Conservation (phyloP, 2,888 invertebrate species). For the Agrochola macilenta region DNA sequence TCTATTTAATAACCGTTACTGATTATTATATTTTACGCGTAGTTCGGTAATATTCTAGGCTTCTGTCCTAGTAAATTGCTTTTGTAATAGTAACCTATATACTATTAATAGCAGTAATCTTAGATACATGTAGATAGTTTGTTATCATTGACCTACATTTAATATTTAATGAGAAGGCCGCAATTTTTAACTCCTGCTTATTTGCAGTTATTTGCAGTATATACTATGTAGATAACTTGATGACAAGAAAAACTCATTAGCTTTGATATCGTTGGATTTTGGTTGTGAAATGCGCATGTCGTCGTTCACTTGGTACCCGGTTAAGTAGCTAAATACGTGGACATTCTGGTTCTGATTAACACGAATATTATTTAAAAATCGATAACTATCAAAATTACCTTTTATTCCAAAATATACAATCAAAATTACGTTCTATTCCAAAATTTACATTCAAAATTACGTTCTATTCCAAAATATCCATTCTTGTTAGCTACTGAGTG, state of each 20-base stretch:
- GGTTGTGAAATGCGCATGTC: conserved; percentile 55
- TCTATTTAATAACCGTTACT: conserved; percentile 45
- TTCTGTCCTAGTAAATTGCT: conserved; percentile 20
- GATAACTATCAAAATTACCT: neutral
- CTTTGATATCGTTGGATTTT: conserved; percentile 31
- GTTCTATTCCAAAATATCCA: neutral
- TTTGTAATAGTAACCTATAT: conserved; percentile 50
- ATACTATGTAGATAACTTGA: conserved; percentile 25
- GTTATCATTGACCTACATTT: conserved; percentile 53
- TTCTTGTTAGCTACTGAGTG: neutral
- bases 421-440: neutral
- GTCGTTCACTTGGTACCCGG: conserved; percentile 5
- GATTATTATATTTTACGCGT: conserved; percentile 46
- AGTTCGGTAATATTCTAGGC: conserved; percentile 20
- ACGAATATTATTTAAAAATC: neutral
- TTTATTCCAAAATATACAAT: too few relatives aligned
- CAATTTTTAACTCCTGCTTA: conserved; percentile 21
- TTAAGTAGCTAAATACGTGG: conserved; percentile 19
- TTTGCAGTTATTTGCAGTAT: conserved; percentile 39
- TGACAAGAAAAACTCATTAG: conserved; percentile 37
- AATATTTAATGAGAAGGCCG: conserved; percentile 34
- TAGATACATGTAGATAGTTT: conserved; percentile 36
- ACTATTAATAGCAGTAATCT: conserved; percentile 49
- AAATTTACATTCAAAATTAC: neutral
- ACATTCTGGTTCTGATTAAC: conserved; percentile 12